These are phyloP conservation scores for Poeciliopsis presidionis DNA, from an alignment of 2,797 vertebrate species.

Conservation along the genomic window DNA sequence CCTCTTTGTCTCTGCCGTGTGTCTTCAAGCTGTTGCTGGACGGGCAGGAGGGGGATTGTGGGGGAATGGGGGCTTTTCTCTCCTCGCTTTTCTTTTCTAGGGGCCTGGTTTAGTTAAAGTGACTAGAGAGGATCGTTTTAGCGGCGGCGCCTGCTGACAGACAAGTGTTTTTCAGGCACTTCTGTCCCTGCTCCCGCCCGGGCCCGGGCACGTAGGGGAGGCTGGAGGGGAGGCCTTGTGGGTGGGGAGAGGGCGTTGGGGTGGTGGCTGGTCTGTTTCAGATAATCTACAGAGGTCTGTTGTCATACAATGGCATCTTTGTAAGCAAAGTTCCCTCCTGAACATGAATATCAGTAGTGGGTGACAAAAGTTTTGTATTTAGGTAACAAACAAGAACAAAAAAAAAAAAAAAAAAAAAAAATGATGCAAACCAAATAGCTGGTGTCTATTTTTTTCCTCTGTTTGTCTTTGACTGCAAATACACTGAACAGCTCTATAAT, in stretches of 20 bases:
- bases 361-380: constrained; percentile 79
- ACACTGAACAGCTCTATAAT: constrained; percentile 98
- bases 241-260: constrained; percentile 61
- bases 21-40: constrained; percentile 76
- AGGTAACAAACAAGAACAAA: constrained; percentile 69
- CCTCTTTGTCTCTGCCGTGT: constrained; percentile 70
- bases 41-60: constrained; percentile 29
- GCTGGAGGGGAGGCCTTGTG: constrained; percentile 11
- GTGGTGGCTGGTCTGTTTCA: constrained; percentile 71
- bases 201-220: constrained; percentile 10
- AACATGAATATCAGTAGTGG: constrained; percentile 75
- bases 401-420: constrained; percentile 62
- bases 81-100: constrained; percentile 70
- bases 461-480: constrained; percentile 89
- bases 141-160: constrained; percentile 77
- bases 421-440: constrained; percentile 83
- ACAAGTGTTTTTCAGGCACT: constrained; percentile 73
- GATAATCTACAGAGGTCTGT: constrained; percentile 78
- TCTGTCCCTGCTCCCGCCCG: constrained; percentile 60
- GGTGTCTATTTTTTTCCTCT: constrained; percentile 79
- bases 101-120: constrained; percentile 74
- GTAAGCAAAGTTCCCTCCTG: constrained; percentile 71
- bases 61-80: constrained; percentile 77
- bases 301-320: constrained; percentile 81
- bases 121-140: constrained; percentile 67